A percentile compares a stretch with the other conserved stretches of the same genome.
phyloP scores from a whole-genome alignment of 2,113 vertebrate genomes.

The Nothoprocta perdicaria region DNA sequence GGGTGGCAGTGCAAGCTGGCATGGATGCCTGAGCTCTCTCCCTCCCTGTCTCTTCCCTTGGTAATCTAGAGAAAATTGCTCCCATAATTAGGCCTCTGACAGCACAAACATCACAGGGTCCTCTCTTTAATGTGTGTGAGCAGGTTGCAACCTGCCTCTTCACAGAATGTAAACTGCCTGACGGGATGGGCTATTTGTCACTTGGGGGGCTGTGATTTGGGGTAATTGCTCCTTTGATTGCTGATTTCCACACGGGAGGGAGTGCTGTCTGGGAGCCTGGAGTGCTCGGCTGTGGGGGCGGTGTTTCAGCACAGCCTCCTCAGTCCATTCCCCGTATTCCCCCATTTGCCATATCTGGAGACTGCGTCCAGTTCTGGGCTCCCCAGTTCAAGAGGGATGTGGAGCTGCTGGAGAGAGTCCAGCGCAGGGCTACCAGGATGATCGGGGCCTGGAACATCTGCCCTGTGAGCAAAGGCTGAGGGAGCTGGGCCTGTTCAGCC shows the following conservation, averaged over 20 bases:
- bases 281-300: neutral
- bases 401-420: too few species aligned
- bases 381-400: too few species aligned
- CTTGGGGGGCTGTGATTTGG: slow-evolving; percentile 50
- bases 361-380: too few species aligned
- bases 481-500: too few species aligned
- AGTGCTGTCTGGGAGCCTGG: neutral
- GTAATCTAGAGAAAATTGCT: slow-evolving; percentile 52
- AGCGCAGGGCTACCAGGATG: too few species aligned
- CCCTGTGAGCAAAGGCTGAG: too few species aligned
- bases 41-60: neutral
- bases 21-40: neutral
- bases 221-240: slow-evolving; percentile 62
- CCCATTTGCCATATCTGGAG: too few species aligned
- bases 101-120: slow-evolving; percentile 51
- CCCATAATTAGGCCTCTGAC: slow-evolving; percentile 39
- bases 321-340: neutral
- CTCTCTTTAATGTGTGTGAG: slow-evolving; percentile 53
- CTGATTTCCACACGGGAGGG: slow-evolving; percentile 62
- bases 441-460: too few species aligned
- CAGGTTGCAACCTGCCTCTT: slow-evolving; percentile 44
- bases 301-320: neutral
- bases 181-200: slow-evolving; percentile 56
- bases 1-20: neutral
- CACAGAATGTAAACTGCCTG: neutral